phyloP scores from a whole-genome alignment of 2,113 vertebrate genomes.

The Cathartes aura region DNA sequence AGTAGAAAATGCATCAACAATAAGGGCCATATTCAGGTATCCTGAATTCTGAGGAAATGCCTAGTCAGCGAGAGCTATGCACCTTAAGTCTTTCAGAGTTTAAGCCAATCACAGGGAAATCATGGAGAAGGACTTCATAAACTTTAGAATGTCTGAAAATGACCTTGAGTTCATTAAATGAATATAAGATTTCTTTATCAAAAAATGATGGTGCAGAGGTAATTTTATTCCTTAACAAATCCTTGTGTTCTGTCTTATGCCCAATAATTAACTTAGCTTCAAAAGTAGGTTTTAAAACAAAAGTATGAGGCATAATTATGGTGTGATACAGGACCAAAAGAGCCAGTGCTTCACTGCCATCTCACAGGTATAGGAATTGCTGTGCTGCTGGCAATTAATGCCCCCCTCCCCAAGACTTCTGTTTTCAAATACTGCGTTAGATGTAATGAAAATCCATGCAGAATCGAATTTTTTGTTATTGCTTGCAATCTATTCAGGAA shows the following conservation, averaged over 20 bases:
- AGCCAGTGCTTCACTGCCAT: neutral
- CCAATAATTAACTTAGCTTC: neutral
- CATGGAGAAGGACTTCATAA: accelerated
- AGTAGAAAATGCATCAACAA: neutral
- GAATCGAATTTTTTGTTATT: neutral
- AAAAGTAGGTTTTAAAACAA: neutral
- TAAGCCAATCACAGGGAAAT: neutral
- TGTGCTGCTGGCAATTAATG: neutral
- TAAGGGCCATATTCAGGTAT: neutral
- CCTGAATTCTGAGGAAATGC: neutral
- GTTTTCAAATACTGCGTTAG: neutral
- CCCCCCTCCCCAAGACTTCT: accelerated
- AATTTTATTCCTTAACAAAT: neutral
- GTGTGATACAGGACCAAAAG: neutral
- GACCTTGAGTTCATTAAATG: neutral
- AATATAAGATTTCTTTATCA: neutral
- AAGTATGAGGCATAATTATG: neutral
- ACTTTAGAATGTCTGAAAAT: neutral
- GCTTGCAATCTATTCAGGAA: neutral
- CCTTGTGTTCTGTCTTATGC: neutral
- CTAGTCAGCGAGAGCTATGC: neutral
- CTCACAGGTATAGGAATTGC: neutral
- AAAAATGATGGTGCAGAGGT: neutral
- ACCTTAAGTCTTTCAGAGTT: neutral
- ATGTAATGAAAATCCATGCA: neutral